Percentiles rank a stretch among this genome's conserved stretches.
phyloP scores from a whole-genome alignment of 2,113 vertebrate species.

The Mobula hypostoma region DNA sequence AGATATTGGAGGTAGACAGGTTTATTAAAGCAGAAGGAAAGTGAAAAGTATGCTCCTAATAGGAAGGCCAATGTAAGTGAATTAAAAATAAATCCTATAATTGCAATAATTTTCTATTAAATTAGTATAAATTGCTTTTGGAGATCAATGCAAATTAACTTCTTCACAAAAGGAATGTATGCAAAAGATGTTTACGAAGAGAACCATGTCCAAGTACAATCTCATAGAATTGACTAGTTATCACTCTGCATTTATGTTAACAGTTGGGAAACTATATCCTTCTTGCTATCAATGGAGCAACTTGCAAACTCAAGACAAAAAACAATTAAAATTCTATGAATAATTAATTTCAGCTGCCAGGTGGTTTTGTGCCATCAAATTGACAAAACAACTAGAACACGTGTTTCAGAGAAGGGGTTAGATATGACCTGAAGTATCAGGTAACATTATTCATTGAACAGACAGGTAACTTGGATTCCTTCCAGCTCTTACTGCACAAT shows the following conservation, averaged over 20 bases:
- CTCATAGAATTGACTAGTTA: conserved; percentile 23
- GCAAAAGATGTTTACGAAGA: neutral
- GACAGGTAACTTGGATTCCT: conserved; percentile 18
- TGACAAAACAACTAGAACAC: conserved; percentile 33
- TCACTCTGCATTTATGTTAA: conserved; percentile 18
- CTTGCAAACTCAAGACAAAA: conserved; percentile 31
- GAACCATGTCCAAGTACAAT: conserved; percentile 12
- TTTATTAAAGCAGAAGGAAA: neutral
- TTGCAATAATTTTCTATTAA: conserved; percentile 3
- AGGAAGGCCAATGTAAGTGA: neutral
- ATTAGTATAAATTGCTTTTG: neutral
- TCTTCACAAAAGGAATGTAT: neutral
- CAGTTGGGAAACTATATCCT: conserved; percentile 23
- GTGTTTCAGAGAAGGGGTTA: conserved; percentile 15
- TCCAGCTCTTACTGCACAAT: neutral
- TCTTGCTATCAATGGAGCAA: neutral
- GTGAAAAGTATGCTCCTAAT: neutral
- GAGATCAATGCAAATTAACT: neutral
- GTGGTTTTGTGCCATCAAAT: conserved; percentile 33
- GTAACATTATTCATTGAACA: neutral
- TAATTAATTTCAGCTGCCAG: conserved; percentile 31
- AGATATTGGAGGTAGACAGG: neutral
- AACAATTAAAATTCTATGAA: conserved; percentile 27
- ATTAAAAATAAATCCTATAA: conserved; percentile 1
- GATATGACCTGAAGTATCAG: neutral